Evolutionary conservation across 2,888 invertebrate species (phyloP).

Genomic region (Alviniconcha strummeri): DNA sequence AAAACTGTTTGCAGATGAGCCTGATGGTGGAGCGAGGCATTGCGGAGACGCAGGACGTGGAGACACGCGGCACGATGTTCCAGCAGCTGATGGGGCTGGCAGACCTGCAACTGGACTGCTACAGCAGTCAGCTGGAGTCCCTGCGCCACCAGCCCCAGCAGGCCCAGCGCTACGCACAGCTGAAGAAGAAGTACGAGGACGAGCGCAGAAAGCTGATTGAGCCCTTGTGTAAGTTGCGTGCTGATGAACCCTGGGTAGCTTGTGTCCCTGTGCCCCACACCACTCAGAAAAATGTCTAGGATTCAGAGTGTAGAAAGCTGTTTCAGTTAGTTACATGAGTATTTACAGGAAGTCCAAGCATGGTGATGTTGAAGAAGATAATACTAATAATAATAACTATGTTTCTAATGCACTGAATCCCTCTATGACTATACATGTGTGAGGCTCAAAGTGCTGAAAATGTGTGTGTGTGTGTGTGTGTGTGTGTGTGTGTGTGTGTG

Average conservation of each 20-base stretch:
- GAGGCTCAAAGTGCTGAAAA: no score
- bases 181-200: constrained; percentile 81
- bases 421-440: no score
- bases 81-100: constrained; percentile 83
- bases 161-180: constrained; percentile 44
- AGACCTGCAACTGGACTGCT: constrained; percentile 84
- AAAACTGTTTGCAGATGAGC: constrained; percentile 53
- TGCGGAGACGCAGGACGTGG: constrained; percentile 77
- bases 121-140: constrained; percentile 81
- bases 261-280: no score
- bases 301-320: no score
- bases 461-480: background rate
- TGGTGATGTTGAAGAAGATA: no score
- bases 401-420: no score
- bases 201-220: constrained; percentile 71
- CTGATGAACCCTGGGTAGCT: background rate
- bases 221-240: constrained; percentile 68
- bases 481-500: background rate
- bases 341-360: no score
- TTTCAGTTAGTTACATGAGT: no score
- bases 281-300: no score
- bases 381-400: no score
- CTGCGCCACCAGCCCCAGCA: constrained; percentile 40
- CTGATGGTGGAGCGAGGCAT: constrained; percentile 68
- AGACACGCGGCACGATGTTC: constrained; percentile 78